Evolutionary conservation across 2,113 vertebrate species (phyloP).

Genomic region (Ranitomeya variabilis): DNA sequence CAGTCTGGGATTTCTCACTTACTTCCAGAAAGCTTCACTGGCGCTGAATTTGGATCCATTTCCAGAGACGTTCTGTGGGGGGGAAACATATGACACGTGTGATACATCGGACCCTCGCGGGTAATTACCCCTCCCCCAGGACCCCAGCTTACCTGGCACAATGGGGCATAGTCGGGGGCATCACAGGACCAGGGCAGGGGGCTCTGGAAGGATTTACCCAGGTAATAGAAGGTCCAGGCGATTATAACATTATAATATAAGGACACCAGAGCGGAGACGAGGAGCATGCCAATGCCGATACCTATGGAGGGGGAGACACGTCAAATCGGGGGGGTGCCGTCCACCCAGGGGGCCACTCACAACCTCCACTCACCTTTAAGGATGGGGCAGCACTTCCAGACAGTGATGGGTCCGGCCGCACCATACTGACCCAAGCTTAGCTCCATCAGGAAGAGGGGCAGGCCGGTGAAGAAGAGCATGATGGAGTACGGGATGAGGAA

Average conservation of each 20-base stretch:
- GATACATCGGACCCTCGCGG: not conserved
- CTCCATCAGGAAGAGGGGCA: conserved; percentile 86
- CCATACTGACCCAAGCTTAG: conserved; percentile 83
- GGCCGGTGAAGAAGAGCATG: conserved; percentile 79
- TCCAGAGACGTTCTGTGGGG: conserved; percentile 37
- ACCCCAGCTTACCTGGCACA: conserved; percentile 65
- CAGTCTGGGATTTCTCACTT: conserved; percentile 59
- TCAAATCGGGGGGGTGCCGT: not conserved
- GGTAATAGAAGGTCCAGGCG: conserved; percentile 82
- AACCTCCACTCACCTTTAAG: conserved; percentile 75
- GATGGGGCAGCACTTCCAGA: conserved; percentile 86
- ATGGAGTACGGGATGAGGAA: conserved; percentile 84
- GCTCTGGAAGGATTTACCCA: conserved; percentile 79
- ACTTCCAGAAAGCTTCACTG: conserved; percentile 84
- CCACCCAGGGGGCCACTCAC: not conserved
- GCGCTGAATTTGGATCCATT: conserved; percentile 65
- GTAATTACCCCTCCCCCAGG: not conserved
- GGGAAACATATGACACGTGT: not conserved
- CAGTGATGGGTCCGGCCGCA: conserved; percentile 75
- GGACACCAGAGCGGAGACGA: conserved; percentile 77
- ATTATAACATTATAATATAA: conserved; percentile 85
- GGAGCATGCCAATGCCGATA: conserved; percentile 83
- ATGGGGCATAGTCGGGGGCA: conserved; percentile 64
- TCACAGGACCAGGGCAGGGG: conserved; percentile 82
- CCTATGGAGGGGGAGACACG: conserved; percentile 62